Conservation (phyloP, 2,113 vertebrate genomes). For the Neotoma lepida region DNA sequence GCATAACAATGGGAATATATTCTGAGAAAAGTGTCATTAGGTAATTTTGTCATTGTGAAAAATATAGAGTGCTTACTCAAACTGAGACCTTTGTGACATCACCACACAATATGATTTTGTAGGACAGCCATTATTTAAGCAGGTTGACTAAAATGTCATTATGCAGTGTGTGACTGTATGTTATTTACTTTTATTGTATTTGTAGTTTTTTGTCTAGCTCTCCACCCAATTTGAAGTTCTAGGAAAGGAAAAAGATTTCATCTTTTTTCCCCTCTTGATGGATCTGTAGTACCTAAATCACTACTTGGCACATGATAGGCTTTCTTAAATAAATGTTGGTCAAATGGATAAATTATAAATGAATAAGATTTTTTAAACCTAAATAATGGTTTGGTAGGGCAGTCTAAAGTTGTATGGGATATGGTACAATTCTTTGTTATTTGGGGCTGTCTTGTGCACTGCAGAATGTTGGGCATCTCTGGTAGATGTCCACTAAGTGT, state of each 20-base stretch:
- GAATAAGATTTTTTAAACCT: conserved; percentile 19
- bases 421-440: background rate
- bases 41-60: background rate
- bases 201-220: conserved; percentile 40
- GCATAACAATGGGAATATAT: background rate
- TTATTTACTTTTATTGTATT: conserved; percentile 41
- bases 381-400: background rate
- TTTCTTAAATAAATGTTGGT: conserved; percentile 48
- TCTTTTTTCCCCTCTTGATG: background rate
- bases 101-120: background rate
- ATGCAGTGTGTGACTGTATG: background rate
- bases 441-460: background rate
- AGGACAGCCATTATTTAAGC: background rate
- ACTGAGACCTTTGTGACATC: background rate
- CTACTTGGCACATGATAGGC: conserved; percentile 20
- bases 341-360: conserved; percentile 36
- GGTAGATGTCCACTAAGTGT: background rate
- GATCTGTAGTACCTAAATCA: conserved; percentile 45
- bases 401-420: conserved; percentile 31
- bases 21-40: background rate
- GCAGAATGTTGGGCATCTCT: background rate
- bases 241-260: conserved; percentile 10
- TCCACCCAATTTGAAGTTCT: background rate
- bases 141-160: background rate
- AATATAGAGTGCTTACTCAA: background rate